Evolutionary conservation across 92 coral and sea anemone species (phyloP), one percentile per base, ranked within the genome.

Genomic region (Meandrina meandrites): DNA sequence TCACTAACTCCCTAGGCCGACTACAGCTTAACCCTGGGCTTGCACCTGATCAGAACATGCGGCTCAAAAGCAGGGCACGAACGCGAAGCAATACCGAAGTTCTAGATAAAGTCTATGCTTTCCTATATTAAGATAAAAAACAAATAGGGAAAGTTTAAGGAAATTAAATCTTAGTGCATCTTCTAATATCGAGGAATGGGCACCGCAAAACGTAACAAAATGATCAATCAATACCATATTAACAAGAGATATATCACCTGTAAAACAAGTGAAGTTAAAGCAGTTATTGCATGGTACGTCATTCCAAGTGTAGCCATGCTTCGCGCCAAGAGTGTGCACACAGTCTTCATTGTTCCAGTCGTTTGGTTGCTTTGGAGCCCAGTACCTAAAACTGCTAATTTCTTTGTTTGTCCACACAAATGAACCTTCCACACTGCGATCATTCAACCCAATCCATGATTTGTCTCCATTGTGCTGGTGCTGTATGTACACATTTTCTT

Each of bases 281-380:
- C 70, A 64, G 70, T 64, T 64, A n/a, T 64, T 1, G 32, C 70
- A 64, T 8, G 70, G 70, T 3, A 64, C 70, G 32, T 64, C 70
- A 64, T 64, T 64, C 70, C 70, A 64, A 7, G 70, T 27, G 32
- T 64, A 64, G n/a, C 70, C 70, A 64, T 64, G 70, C 32, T 10
- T n/a, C 32, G 31, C 70, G 15, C 70, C 70, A n/a, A 64, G 70
- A 9, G 70, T 64, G 30, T 64, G 70, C 32, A 64, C 70, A 64
- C 70, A 64, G 32, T 64, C 70, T 24, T 64, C 71, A n/a, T 66
- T 66, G 32, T 66, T 66, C 71, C 71, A 66, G 71, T 66, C 35
- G 17, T 66, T 66, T 27, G 71, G 34, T 12, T 66, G 71, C 18
- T 66, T 27, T 27, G 71, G 71, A 27, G 71, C 71, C 71, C 71